Base-by-base conservation (phyloP, 2,888 invertebrate species). In the Girardia tigrina region DNA sequence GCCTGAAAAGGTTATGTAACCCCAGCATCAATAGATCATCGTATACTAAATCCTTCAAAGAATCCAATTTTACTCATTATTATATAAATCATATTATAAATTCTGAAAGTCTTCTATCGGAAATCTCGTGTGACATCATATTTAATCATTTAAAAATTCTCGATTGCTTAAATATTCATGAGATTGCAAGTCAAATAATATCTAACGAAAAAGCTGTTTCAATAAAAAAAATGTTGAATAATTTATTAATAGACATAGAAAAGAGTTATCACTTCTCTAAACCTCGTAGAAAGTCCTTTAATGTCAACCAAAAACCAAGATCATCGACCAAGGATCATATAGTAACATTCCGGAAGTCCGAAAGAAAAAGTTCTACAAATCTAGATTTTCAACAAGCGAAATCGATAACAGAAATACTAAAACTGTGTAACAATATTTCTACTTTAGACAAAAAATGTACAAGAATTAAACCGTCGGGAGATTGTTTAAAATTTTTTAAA, bases 351-450 rank as follows among this genome's bases (percentile, higher is more conserved):
- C 6, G 2, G 4, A 56, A 56, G 23, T 12, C 8, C 8, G 20
- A 56, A 56, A n/a, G 4, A 23, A 16, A 56, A 56, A 56, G n/a
- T 56, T 23, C 56, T 6, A 2, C 56, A 56, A n/a, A 56, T 4
- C n/a, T 56, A 6, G 56, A 56, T 56, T 56, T 56, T 56, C 56
- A 56, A n/a, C n/a, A 56, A 56, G 56, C 56, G 2, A 56, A 56
- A 56, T 56, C 56, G 8, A 56, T 56, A 56, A 20, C 56, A 4
- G 56, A 56, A 6, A 56, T 56, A 6, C n/a, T 56, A 20, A 56
- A 56, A 56, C 23, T 56, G n/a, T 56, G 56, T n/a, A 56, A 23
- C n/a, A 56, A 56, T 56, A 8, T 56, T 56, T 56, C 56, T 12
- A 4, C 23, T 4, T 6, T 6, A 56, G 56, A 56, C n/a, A 56